Conservation (phyloP, 2,113 vertebrate species). For the Meleagris gallopavo region DNA sequence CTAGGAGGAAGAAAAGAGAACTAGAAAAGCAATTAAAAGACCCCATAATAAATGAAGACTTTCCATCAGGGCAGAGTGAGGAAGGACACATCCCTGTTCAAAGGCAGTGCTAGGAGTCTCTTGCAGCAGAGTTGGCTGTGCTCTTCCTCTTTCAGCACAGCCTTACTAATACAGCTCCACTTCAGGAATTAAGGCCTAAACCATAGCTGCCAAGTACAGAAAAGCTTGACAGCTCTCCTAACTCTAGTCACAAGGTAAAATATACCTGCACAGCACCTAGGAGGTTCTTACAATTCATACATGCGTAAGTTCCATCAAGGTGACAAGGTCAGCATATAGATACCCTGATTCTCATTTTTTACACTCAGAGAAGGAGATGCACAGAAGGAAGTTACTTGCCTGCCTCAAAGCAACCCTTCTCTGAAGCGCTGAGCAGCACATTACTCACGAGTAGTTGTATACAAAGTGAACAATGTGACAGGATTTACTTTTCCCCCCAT, state of each 20-base stretch:
- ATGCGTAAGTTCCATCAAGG: not conserved
- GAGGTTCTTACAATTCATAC: not conserved
- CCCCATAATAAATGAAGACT: not conserved
- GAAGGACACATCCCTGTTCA: not conserved
- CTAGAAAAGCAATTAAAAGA: not conserved
- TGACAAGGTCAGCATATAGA: not conserved
- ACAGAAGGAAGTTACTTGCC: not conserved
- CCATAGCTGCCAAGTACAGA: not conserved
- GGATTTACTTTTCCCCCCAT: not conserved
- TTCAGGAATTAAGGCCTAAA: not conserved
- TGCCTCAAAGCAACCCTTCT: not conserved
- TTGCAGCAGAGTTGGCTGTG: not conserved
- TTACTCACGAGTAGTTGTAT: not conserved
- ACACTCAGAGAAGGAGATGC: not conserved
- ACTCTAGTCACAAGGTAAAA: not conserved
- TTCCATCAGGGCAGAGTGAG: not conserved
- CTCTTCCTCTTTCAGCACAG: not conserved
- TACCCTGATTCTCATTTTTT: not conserved
- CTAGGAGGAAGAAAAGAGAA: not conserved
- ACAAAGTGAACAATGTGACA: rapidly evolving
- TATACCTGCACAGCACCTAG: not conserved
- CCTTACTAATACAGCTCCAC: not conserved
- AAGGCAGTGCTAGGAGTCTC: not conserved
- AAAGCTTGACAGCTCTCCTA: not conserved
- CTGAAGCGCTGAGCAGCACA: not conserved